phyloP scores from a whole-genome alignment of 2,113 vertebrate species.

The Cinclus mexicanus region DNA sequence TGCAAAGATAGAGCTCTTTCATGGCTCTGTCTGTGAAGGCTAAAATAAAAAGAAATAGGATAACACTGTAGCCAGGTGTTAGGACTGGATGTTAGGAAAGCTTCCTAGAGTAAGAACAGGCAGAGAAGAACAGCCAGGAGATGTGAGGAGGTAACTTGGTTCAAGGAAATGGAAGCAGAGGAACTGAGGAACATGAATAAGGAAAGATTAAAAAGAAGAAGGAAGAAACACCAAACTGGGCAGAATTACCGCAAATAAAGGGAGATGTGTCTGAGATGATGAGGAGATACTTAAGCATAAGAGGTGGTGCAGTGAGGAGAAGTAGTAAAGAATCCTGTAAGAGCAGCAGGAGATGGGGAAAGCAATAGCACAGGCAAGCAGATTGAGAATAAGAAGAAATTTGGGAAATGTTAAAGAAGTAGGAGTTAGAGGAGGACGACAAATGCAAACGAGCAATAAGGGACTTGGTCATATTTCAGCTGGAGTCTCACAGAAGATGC shows the following conservation, averaged over 20 bases:
- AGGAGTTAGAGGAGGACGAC: neutral
- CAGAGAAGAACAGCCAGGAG: neutral
- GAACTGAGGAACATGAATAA: neutral
- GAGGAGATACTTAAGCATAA: neutral
- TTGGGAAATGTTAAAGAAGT: neutral
- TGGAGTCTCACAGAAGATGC: neutral
- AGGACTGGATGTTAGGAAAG: neutral
- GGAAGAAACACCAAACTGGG: neutral
- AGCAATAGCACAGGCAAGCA: neutral
- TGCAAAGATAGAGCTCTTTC: neutral
- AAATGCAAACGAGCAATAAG: neutral
- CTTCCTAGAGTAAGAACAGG: neutral
- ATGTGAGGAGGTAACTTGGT: neutral
- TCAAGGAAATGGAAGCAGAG: neutral
- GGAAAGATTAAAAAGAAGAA: neutral
- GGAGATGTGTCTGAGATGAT: neutral
- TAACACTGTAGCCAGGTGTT: neutral
- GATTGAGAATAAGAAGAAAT: neutral
- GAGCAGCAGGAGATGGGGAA: neutral
- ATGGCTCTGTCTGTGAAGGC: neutral
- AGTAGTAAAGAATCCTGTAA: neutral
- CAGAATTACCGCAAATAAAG: neutral
- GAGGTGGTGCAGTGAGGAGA: neutral
- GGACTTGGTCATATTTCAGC: neutral
- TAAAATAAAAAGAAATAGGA: neutral